Evolutionary conservation across 1,140 invertebrate species (phyloP).

Genomic region (Helicoverpa zea): DNA sequence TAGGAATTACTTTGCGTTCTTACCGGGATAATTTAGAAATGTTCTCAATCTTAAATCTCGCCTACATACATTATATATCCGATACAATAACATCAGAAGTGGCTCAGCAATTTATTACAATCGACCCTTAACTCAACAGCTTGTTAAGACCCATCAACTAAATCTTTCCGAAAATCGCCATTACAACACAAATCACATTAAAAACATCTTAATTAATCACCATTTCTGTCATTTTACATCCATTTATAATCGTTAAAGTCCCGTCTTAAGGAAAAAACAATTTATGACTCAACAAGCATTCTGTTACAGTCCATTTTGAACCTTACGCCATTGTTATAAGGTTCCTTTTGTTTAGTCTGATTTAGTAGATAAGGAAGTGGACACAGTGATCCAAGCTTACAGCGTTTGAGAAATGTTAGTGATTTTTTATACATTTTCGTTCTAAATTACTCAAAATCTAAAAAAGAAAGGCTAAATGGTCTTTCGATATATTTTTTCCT

Average conservation of each 20-base stretch:
- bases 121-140: background rate
- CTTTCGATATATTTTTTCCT: background rate
- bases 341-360: background rate
- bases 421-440: background rate
- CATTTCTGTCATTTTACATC: constrained; percentile 16
- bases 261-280: constrained; percentile 6
- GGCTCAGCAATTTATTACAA: background rate
- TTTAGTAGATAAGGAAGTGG: too few species aligned
- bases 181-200: constrained; percentile 17
- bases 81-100: background rate
- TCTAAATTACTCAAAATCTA: background rate
- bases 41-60: too few species aligned
- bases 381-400: background rate
- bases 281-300: constrained; percentile 15
- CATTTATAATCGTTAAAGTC: constrained; percentile 33
- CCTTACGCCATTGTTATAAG: background rate
- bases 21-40: too few species aligned
- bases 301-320: background rate
- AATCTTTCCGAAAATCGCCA: background rate
- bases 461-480: background rate
- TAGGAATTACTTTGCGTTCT: too few species aligned
- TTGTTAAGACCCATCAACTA: background rate
- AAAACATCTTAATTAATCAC: constrained; percentile 32
- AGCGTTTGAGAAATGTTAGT: background rate
- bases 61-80: too few species aligned